Evolutionary conservation across 1,140 invertebrate species (phyloP), one percentile per base, ranked within the genome.

Genomic region (Eupristina koningsbergeri): DNA sequence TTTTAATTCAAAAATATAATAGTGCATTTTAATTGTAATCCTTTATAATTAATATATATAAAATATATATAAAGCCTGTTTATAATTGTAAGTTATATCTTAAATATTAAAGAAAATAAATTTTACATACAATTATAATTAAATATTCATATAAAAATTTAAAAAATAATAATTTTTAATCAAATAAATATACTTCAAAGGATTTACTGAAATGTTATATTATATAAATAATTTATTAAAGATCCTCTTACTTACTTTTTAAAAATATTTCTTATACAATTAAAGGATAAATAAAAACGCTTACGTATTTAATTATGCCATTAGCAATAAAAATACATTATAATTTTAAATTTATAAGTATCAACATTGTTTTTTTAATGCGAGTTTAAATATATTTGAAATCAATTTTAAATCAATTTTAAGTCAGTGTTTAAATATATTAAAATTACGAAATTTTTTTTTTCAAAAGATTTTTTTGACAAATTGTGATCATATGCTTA

Each of bases 201-300:
- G 67, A 8, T 67, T 79, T 47, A 47, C 45, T n/a, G 3, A 75
- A 81, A 39, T 61, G 80, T 73, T 81, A 29, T 81, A 81, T 81
- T 81, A 71, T 81, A 81, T 50, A 81, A 81, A 74, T 71, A 74
- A 81, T 7, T 63, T 74, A 75, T 81, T 45, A 75, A 61, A 31
- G 29, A 39, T 81, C 22, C 50, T 15, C 34, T 81, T 74, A 41
- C 22, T 81, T 79, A 79, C 29, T 53, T 69, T 80, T 71, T 29
- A 36, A 71, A 71, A 34, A 71, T 71, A 15, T 71, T 71, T 80
- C 31, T 71, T 50, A 11, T 71, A 39, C 39, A 45, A 47, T 61
- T 81, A 7, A 58, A 61, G n/a, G 19, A 73, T 58, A 74, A 81
- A 31, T 73, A 17, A 31, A 81, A 64, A 34, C 61, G 61, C 41